Percentiles rank a stretch among this genome's conserved stretches.
These are phyloP conservation scores for Halcyon smyrnensis DNA, from an alignment of 2,797 vertebrate species.

Conservation along the genomic window DNA sequence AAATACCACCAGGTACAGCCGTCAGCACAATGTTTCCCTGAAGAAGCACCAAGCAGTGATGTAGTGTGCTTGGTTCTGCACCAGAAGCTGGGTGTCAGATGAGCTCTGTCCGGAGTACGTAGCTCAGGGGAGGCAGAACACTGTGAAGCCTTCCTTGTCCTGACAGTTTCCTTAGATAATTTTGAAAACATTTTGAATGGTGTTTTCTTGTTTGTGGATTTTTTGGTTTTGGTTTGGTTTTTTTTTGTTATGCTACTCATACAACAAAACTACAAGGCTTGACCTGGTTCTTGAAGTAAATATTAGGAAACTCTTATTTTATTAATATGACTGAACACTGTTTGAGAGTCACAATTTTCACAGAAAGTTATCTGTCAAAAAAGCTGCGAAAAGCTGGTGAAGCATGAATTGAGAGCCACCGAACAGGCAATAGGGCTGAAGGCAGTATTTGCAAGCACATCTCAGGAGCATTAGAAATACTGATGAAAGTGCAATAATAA, in stretches of 20 bases:
- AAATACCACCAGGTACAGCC: neutral
- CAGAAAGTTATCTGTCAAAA: neutral
- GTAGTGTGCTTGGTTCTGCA: neutral
- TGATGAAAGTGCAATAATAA: neutral
- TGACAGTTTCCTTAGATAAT: neutral
- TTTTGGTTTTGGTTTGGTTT: too few relatives aligned
- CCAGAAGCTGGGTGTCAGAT: neutral
- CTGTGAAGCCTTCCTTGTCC: neutral
- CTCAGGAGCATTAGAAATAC: neutral
- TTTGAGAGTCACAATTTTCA: neutral
- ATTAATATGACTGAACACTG: neutral
- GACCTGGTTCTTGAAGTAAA: neutral
- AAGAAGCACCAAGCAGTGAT: neutral
- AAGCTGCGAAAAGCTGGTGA: neutral
- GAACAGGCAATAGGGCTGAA: neutral
- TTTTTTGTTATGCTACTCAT: neutral
- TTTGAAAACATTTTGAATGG: neutral
- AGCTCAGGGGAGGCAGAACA: neutral
- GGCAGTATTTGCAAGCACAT: neutral
- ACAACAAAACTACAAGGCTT: neutral
- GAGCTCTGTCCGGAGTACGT: neutral
- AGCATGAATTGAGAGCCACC: neutral
- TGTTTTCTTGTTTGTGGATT: neutral
- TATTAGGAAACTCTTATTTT: neutral
- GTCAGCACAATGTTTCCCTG: neutral